Evolutionary conservation across 2,797 vertebrate species (phyloP).

Genomic region (Darevskia mixta): DNA sequence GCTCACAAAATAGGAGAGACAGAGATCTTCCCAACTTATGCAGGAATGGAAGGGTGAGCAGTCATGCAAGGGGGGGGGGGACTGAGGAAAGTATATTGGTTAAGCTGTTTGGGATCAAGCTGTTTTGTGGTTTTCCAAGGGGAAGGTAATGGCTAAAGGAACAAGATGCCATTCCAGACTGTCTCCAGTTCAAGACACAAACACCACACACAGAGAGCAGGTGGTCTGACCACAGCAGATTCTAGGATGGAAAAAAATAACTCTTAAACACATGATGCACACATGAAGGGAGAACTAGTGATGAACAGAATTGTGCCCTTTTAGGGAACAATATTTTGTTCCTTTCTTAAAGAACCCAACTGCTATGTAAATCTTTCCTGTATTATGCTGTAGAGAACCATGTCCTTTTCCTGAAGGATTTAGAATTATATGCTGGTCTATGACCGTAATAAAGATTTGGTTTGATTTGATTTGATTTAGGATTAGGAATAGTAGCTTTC

Average conservation of each 20-base stretch:
- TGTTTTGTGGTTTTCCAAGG: background rate
- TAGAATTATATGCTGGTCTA: too few species aligned
- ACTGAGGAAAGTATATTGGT: background rate
- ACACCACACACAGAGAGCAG: background rate
- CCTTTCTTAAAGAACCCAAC: background rate
- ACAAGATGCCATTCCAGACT: background rate
- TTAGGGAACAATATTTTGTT: background rate
- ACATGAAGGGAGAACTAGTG: background rate
- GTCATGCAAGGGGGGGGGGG: background rate
- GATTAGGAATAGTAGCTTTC: background rate
- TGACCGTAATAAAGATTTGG: too few species aligned
- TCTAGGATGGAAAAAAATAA: background rate
- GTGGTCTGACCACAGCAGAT: background rate
- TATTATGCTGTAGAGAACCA: background rate
- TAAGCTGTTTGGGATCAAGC: background rate
- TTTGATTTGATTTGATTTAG: background rate
- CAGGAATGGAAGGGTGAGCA: background rate
- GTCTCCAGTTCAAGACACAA: background rate
- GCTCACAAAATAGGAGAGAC: background rate
- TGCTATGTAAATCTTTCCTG: background rate
- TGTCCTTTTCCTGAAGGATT: background rate
- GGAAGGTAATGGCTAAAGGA: background rate
- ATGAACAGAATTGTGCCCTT: background rate
- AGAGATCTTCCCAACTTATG: background rate
- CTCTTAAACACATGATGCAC: background rate